Evolutionary conservation across 2,797 vertebrate species (phyloP), one percentile per base, ranked within the genome.

Genomic region (Otolemur crassicaudatus): DNA sequence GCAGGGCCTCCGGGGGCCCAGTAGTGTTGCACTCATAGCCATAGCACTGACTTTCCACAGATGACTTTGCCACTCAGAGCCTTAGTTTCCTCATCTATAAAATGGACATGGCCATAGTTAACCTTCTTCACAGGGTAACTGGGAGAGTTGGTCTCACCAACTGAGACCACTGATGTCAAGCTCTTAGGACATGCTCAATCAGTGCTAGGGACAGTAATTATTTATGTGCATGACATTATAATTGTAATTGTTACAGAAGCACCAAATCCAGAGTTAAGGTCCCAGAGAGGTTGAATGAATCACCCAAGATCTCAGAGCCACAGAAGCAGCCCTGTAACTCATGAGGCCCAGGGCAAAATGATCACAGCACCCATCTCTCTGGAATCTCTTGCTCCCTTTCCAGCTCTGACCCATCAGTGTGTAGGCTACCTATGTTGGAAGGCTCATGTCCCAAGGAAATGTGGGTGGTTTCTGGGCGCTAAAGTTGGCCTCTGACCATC

Each of bases 1-100:
- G 14, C 29, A 1, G 49, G 19, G 86, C 11, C 2, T 19, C 53
- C 13, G 8, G 25, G 27, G 65, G 23, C 37, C 12, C 6, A 17
- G 5, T 25, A 4, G 0, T 22, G 31, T 19, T 12, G 40, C n/a
- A 7, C 29, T n/a, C 58, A 6, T 0, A 0, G 4, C 16, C 73
- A 17, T 23, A 11, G 53, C 14, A 0, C 20, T 23, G 25, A 49
- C n/a, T 81, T 76, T 58, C 63, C 3, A 1, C 6, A 11, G 43
- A 34, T 0, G 2, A 23, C 29, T 31, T 1, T 9, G 49, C 76
- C 67, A 7, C 31, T 43, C 53, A 9, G 53, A 61, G 34, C 65
- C 65, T 73, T 63, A 2, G 65, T 56, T 25, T 70, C 34, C 75
- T 69, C 70, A 10, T 91, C 58, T 80, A n/a, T 63, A 53, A 80